A percentile compares a stretch with the other conserved stretches of the same genome.
Conservation (phyloP, 2,797 vertebrate species). For the Phalloptychus januarius region DNA sequence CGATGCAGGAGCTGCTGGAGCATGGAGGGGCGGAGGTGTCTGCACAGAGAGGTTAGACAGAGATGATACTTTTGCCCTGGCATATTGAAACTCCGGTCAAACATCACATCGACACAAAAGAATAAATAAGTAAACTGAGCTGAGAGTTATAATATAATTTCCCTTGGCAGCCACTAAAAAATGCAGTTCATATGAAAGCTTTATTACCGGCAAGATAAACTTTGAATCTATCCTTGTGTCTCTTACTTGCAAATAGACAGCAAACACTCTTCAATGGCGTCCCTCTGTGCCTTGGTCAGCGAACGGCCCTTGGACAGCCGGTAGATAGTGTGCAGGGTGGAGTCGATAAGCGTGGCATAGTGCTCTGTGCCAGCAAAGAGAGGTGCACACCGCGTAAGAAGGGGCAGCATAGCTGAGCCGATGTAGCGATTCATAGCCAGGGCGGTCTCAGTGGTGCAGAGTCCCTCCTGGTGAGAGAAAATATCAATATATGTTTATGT, state of each 20-base stretch:
- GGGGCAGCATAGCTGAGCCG: conserved; percentile 92
- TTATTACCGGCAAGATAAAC: not conserved
- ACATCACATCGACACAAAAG: conserved; percentile 26
- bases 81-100: conserved; percentile 30
- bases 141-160: not conserved
- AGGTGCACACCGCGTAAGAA: conserved; percentile 94
- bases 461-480: conserved; percentile 83
- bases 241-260: conserved; percentile 94
- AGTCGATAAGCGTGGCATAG: conserved; percentile 90
- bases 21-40: conserved; percentile 96
- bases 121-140: conserved; percentile 15
- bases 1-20: conserved; percentile 94
- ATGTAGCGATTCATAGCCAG: conserved; percentile 96
- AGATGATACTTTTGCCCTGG: conserved; percentile 46
- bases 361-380: conserved; percentile 96
- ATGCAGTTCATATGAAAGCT: not conserved
- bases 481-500: not conserved
- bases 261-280: conserved; percentile 97
- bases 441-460: conserved; percentile 94
- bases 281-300: conserved; percentile 97
- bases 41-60: conserved; percentile 67
- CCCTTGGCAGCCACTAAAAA: conserved; percentile 20
- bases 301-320: conserved; percentile 95
- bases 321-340: conserved; percentile 95
- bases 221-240: not conserved